Base-by-base conservation (phyloP, 2,888 invertebrate species). In the Macrosoma leucophasiata region DNA sequence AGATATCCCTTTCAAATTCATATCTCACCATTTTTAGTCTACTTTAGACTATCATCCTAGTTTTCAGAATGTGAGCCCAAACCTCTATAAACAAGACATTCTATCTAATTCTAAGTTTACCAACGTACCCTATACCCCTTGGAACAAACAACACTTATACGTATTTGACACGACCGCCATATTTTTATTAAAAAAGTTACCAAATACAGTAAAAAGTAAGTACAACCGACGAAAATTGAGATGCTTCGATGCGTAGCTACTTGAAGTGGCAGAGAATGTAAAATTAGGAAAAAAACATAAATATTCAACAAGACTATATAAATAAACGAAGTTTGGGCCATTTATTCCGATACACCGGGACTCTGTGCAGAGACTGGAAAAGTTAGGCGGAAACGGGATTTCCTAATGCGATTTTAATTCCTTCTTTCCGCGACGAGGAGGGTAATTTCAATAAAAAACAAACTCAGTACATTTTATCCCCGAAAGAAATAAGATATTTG, bases 381-480 rank as follows among this genome's bases (percentile, higher is more conserved):
- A 82, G 77, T 79, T 78, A 67, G 76, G 66, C 69, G 74, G 71
- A 59, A 71, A 73, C 76, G 71, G 78, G 74, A 82, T 81, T 81
- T 74, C 78, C 78, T 82, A 82, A 84, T 84, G 82, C 72, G 79
- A 79, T 79, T 82, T 82, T 84, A 82, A 82, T 82, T 82, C 74
- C 71, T 68, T 77, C 73, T 77, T 73, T 65, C 71, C 68, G 69
- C 73, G 70, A 67, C 72, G 73, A 67, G 69, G 69, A 69, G 70
- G 72, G 72, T 71, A 75, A 74, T 79, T 78, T 76, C 73, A 77
- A 77, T 77, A 76, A 75, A 50, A 73, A 73, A 65, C 65, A 58
- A 69, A 72, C 63, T 66, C 66, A 52, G 62, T 57, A 59, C 69
- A 68, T 62, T 60, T 74, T 65, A 63, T 58, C 56, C 58, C 50